Evolutionary conservation across 2,113 vertebrate genomes (phyloP).

Genomic region (Euleptes europaea): DNA sequence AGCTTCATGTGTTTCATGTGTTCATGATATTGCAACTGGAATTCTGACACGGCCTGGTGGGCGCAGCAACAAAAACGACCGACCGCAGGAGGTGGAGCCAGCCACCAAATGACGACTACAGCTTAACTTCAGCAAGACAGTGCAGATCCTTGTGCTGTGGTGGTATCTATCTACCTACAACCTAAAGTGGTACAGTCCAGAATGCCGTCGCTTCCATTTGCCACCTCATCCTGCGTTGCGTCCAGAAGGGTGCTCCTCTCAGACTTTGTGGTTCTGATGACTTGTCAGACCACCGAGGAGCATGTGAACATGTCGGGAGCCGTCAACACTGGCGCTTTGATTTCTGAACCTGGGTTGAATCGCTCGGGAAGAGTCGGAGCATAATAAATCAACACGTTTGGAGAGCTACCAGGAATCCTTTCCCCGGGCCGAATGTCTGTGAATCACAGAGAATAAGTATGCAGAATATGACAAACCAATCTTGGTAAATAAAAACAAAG

Average conservation of each 20-base stretch:
- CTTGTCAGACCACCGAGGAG: conserved; percentile 4
- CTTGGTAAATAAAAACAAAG: conserved; percentile 13
- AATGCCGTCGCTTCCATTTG: neutral
- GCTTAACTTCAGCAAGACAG: too few relatives aligned
- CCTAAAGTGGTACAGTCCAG: neutral
- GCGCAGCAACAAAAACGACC: too few relatives aligned
- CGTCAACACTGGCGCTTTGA: neutral
- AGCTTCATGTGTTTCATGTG: too few relatives aligned
- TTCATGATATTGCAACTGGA: too few relatives aligned
- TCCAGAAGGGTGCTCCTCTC: neutral
- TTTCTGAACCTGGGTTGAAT: conserved; percentile 11
- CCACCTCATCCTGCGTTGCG: neutral
- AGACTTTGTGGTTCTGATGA: neutral
- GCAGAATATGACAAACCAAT: neutral
- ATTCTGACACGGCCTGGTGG: too few relatives aligned
- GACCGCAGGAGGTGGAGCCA: too few relatives aligned
- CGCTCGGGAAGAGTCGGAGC: conserved; percentile 1
- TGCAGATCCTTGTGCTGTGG: too few relatives aligned
- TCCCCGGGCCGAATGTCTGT: conserved; percentile 8
- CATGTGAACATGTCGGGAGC: conserved; percentile 21
- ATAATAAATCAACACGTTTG: conserved; percentile 7
- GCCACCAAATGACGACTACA: too few relatives aligned
- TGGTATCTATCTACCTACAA: neutral
- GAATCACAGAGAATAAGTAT: neutral
- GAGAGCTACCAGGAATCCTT: neutral